Evolutionary conservation across 2,797 vertebrate species (phyloP).

Genomic region (Ibycter americanus): DNA sequence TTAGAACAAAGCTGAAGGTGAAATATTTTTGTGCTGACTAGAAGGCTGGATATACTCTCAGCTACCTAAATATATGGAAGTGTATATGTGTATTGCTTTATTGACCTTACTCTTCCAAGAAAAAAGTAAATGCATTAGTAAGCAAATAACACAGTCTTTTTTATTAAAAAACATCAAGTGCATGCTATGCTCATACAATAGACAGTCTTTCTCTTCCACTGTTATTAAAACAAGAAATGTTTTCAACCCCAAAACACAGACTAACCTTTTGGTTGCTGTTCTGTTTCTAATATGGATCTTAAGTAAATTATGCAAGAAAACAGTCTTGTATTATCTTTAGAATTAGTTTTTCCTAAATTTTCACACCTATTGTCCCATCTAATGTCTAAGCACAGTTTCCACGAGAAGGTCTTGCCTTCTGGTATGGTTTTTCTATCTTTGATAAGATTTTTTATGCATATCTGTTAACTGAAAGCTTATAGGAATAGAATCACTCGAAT

Average conservation of each 20-base stretch:
- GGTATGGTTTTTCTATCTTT: neutral
- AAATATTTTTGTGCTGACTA: neutral
- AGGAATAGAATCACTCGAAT: neutral
- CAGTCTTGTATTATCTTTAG: neutral
- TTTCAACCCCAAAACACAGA: neutral
- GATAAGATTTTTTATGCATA: neutral
- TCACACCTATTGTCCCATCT: neutral
- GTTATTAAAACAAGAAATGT: neutral
- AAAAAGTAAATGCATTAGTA: neutral
- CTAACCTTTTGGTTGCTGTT: neutral
- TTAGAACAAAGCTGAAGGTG: neutral
- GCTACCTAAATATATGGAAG: neutral
- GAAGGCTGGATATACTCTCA: neutral
- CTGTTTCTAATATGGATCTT: neutral
- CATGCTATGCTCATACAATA: neutral
- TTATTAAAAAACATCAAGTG: neutral
- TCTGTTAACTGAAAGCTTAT: neutral
- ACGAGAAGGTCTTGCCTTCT: neutral
- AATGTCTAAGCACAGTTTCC: neutral
- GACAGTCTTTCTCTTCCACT: neutral
- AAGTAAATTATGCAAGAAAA: neutral
- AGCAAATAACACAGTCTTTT: neutral
- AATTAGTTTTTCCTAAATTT: neutral
- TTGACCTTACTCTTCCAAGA: neutral
- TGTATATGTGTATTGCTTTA: neutral